Evolutionary conservation across 2,888 invertebrate genomes (phyloP), one percentile per base, ranked within the genome.

Genomic region (Drosophila tanythrix): DNA sequence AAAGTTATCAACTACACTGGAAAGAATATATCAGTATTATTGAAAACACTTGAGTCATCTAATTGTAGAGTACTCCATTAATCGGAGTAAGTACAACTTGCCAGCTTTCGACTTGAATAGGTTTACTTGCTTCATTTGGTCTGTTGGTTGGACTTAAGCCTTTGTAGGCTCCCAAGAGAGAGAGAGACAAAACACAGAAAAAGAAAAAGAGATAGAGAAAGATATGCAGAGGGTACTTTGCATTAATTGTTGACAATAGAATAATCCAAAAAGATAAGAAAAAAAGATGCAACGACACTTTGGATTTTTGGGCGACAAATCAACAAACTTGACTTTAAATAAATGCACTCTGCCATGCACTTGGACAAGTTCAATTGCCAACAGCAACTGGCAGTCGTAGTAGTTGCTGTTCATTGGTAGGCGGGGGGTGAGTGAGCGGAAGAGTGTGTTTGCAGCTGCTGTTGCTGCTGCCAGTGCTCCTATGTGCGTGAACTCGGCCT

Each of bases 311-410:
- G 60, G 71, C 88, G 82, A 88, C 88, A 88, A 88, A 86, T 80
- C 81, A 86, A 83, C 63, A 70, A 79, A 79, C 80, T 85, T 85
- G 88, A 85, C 83, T 84, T 88, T 85, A 88, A 84, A 79, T 85
- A 89, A 84, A 88, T 88, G 90, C 83, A 82, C 86, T 89, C 71
- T 65, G 68, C 70, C 67, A 73, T 73, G 79, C 82, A 71, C 71
- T 70, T 60, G 81, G 63, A 33, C 64, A 65, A 81, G 87, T 70
- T 64, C 58, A 70, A 70, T 72, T 72, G 81, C 57, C 69, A 52
- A 25, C 58, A 57, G 69, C 59, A 65, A 53, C 66, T 43, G 66
- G 35, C 38, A 50, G 15, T 46, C 15, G 46, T 1, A 13, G 38
- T 18, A 38, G 38, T 18, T 2, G 52, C 29, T 18, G 53, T 13